Conservation (phyloP, 2,113 vertebrate genomes). For the Rhynchomys soricoides region DNA sequence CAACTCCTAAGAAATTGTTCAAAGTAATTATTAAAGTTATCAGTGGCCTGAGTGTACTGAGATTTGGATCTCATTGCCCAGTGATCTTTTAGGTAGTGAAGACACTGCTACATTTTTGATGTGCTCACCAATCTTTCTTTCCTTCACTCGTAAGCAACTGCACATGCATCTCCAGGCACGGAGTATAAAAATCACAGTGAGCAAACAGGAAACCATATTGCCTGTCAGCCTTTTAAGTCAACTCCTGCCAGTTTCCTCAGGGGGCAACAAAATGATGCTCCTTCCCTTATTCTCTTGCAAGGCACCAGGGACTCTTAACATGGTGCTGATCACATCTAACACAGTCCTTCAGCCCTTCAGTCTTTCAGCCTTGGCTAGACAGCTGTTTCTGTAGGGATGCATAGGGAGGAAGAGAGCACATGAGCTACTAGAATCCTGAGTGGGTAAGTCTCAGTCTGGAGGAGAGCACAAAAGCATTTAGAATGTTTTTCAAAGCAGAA, state of each 20-base stretch:
- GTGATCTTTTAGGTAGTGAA: not conserved
- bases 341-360: not conserved
- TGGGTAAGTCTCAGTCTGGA: not conserved
- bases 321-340: not conserved
- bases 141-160: not conserved
- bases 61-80: not conserved
- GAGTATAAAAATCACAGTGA: not conserved
- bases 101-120: not conserved
- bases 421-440: not conserved
- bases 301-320: fast-evolving
- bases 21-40: conserved; percentile 17
- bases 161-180: not conserved
- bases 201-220: not conserved
- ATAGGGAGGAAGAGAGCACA: not conserved
- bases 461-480: not conserved
- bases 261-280: not conserved
- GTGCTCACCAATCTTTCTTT: no score
- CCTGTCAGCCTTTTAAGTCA: not conserved
- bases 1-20: not conserved
- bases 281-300: not conserved
- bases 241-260: not conserved
- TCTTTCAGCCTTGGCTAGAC: not conserved
- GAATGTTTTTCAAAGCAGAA: not conserved
- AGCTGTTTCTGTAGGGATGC: not conserved
- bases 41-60: not conserved